These are phyloP conservation scores for Anthoscopus minutus DNA, from an alignment of 2,113 vertebrate species.

Conservation along the genomic window DNA sequence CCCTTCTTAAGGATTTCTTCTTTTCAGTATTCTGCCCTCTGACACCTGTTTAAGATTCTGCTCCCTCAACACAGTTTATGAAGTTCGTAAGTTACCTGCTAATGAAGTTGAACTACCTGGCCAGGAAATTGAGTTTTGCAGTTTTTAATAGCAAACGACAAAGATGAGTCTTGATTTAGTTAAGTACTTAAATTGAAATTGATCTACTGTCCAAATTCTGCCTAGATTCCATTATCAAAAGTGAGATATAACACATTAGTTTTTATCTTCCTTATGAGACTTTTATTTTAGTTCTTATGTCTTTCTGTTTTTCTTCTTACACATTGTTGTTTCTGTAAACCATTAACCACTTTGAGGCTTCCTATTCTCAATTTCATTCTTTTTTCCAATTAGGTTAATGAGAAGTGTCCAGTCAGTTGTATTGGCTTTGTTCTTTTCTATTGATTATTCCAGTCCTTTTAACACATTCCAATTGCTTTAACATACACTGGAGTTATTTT, in stretches of 20 bases:
- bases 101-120: not conserved
- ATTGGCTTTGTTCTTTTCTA: not conserved
- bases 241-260: not conserved
- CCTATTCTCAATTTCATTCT: not conserved
- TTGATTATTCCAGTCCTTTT: slow-evolving; percentile 33
- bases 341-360: not conserved
- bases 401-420: not conserved
- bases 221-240: not conserved
- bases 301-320: not conserved
- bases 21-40: not conserved
- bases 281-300: not conserved
- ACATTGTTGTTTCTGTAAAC: not conserved
- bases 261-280: not conserved
- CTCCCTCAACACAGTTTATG: not conserved
- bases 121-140: not conserved
- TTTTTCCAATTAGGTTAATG: not conserved
- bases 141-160: not conserved
- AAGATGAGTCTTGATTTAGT: not conserved
- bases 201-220: not conserved
- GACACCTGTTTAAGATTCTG: not conserved
- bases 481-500: not conserved
- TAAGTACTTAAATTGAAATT: not conserved
- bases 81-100: not conserved
- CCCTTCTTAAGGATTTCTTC: not conserved
- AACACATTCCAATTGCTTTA: slow-evolving; percentile 7